These are phyloP conservation scores for Calephelis nemesis DNA, from an alignment of 1,140 invertebrate species.

Conservation along the genomic window DNA sequence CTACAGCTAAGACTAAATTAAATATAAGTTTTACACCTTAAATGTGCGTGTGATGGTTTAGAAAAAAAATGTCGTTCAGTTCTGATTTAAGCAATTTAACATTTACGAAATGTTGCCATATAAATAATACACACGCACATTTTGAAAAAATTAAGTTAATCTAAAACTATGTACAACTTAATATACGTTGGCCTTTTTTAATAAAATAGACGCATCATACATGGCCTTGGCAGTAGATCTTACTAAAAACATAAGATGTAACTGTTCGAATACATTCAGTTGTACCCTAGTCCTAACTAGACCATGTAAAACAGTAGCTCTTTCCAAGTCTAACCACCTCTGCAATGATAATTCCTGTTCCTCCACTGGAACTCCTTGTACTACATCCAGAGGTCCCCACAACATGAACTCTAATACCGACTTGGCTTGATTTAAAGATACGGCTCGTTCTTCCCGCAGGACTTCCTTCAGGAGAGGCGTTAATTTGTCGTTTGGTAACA, in stretches of 20 bases:
- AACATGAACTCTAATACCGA: conserved; percentile 90
- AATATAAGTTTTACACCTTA: conserved; percentile 13
- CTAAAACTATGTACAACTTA: conserved; percentile 38
- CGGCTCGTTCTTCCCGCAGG: conserved; percentile 84
- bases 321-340: conserved; percentile 90
- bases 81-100: not conserved
- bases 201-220: conserved; percentile 86
- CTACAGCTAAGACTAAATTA: conserved; percentile 13
- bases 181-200: conserved; percentile 79
- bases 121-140: conserved; percentile 12
- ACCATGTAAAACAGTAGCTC: conserved; percentile 89
- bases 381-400: conserved; percentile 90
- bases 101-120: conserved; percentile 5
- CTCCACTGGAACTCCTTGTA: conserved; percentile 81
- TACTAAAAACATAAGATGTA: conserved; percentile 89
- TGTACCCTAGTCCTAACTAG: conserved; percentile 86
- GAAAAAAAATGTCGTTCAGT: not conserved
- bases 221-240: conserved; percentile 88
- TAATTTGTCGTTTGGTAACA: conserved; percentile 83
- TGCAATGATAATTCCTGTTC: conserved; percentile 87
- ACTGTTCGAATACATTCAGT: conserved; percentile 88
- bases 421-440: conserved; percentile 86
- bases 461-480: conserved; percentile 84
- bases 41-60: not conserved
- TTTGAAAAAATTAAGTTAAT: not conserved